Evolutionary conservation across 2,113 vertebrate species (phyloP), one percentile per base, ranked within the genome.

Genomic region (Progne subis): DNA sequence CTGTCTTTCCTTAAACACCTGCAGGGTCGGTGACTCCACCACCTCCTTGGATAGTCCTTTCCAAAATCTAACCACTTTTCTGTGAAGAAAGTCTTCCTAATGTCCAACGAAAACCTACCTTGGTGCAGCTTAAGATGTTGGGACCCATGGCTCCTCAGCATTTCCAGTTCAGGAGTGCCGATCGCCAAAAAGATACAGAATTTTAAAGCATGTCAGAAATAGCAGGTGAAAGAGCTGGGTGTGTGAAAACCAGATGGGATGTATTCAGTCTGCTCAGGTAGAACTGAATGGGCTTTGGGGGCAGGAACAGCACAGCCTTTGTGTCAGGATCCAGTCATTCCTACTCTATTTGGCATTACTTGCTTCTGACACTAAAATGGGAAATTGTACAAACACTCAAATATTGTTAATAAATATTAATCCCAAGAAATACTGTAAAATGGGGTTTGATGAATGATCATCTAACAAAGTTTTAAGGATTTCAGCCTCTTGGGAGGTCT

Each of bases 121-220:
- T 32, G 17, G 20, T n/a, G 71, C 14, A 55, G 11, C 15, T 44
- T 37, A 74, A 44, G 44, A 32, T 46, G 5, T 21, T 13, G 41
- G 31, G 39, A 15, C 19, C 39, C 26, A 2, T 9, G 14, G 19
- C 23, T 74, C 11, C 18, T 74, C 23, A 7, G 44, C 1, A 2
- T 7, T 43, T 34, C 13, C 8, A 5, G 14, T 21, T 39, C 16
- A 5, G 52, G 20, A 44, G n/a, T 0, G 3, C 13, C 14, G 70
- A 21, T 14, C 0, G 0, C 20, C 13, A 18, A 5, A 67, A 50
- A 46, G 21, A 52, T 3, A 13, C 0, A 1, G 4, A 23, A n/a
- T 41, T 47, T 31, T 32, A 65, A 65, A 69, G 28, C 2, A 1
- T 13, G 12, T n/a, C 9, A 50, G 43, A 41, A 63, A 61, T 3